Base-by-base conservation (phyloP, 2,113 vertebrate genomes). In the Columba livia region DNA sequence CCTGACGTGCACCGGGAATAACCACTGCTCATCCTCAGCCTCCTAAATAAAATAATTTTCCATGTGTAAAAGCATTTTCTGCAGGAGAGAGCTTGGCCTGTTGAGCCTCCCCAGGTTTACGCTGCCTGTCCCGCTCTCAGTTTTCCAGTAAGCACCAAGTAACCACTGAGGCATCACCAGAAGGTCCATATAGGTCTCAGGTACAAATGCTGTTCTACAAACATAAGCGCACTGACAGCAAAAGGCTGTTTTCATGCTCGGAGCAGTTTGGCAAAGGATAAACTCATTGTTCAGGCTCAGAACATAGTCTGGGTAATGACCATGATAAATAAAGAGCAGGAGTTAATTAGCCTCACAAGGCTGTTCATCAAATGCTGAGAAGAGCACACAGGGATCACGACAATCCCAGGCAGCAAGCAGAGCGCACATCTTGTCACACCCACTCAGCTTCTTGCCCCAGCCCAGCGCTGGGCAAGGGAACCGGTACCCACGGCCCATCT, bases 181-280 rank as follows among this genome's bases (percentile, higher is more conserved):
- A 8, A 47, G 44, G 20, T 6, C 28, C 2, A 0, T 1, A 0
- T 4, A 4, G 26, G 64, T 16, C 74, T 23, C 7, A 0, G 17
- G 42, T 61, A 10, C 48, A 36, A 79, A 24, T 1, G 3, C n/a
- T 11, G 29, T 1, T 28, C 47, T 26, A 10, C 14, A 15, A 61
- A 24, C 31, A 6, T 0, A 0, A 51, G 36, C 9, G 3, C 4
- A 2, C 25, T 2, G 34, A 47, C 67, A 83, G 54, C 34, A 32
- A 21, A 32, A 51, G 36, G 31, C 4, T 24, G 0, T 23, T 89
- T 36, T 9, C 42, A 15, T 42, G 79, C 71, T 10, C 2, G n/a
- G 48, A 58, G n/a, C 6, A 12, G 36, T 11, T 36, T 91, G 92
- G 80, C 92, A 73, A 38, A 84, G 62, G 72, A 56, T 8, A 58